Percentiles rank a stretch among this genome's conserved stretches.
Conservation (phyloP, 2,797 vertebrate species). For the Bucorvus abyssinicus region DNA sequence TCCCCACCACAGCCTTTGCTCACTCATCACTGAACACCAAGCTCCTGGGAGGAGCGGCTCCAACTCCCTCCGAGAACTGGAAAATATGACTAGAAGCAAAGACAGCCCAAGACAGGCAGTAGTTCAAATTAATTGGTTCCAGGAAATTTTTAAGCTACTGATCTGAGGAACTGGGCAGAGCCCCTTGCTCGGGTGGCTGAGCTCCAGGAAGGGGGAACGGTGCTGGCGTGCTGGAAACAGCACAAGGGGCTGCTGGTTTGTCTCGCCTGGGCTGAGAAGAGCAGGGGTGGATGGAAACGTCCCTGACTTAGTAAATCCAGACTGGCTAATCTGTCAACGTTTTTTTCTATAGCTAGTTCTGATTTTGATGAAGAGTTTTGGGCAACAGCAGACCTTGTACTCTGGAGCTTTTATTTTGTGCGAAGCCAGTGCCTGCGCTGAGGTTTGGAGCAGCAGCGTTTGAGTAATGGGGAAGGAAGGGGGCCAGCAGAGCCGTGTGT, state of each 20-base stretch:
- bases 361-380: not conserved
- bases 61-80: not conserved
- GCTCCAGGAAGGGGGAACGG: not conserved
- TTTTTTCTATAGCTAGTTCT: not conserved
- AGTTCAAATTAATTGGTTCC: not conserved
- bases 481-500: not conserved
- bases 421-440: not conserved
- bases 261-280: not conserved
- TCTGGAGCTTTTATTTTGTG: not conserved
- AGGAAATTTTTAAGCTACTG: not conserved
- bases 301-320: not conserved
- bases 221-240: not conserved
- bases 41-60: not conserved
- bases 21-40: not conserved
- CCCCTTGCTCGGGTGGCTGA: accelerated
- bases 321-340: not conserved
- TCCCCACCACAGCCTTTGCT: not conserved
- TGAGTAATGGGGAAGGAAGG: not conserved
- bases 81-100: not conserved
- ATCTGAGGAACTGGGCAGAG: not conserved
- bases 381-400: not conserved
- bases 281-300: not conserved
- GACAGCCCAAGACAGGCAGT: not conserved
- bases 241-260: not conserved
- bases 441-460: not conserved